Evolutionary conservation across 2,888 invertebrate species (phyloP).

Genomic region (Limenitis camilla): DNA sequence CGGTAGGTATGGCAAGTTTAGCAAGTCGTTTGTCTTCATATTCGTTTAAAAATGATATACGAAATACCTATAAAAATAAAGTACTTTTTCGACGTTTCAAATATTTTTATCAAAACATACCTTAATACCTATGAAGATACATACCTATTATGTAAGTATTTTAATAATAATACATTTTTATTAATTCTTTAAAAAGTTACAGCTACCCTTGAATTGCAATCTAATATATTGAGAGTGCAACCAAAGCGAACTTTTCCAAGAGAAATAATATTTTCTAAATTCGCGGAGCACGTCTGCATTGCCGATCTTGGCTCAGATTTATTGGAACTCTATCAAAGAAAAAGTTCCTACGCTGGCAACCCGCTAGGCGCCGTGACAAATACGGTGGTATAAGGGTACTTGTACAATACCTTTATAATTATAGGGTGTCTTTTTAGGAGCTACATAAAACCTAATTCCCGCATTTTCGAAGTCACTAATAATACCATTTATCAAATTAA

Average conservation of each 20-base stretch:
- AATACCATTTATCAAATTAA: too few relatives aligned
- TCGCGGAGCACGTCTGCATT: constrained; percentile 44
- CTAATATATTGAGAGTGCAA: constrained; percentile 13
- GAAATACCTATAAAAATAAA: too few relatives aligned
- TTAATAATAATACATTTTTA: too few relatives aligned
- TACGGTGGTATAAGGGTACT: constrained; percentile 28
- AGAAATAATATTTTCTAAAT: constrained; percentile 37
- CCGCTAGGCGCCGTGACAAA: constrained; percentile 50
- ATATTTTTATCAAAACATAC: too few relatives aligned
- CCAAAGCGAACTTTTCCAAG: constrained; percentile 16
- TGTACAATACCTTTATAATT: constrained; percentile 25
- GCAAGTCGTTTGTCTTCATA: constrained; percentile 11
- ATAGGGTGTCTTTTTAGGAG: not conserved
- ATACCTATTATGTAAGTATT: too few relatives aligned
- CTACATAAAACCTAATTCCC: not conserved
- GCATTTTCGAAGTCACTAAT: too few relatives aligned
- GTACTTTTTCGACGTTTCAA: too few relatives aligned
- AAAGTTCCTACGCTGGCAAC: constrained; percentile 59
- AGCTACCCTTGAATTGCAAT: not conserved
- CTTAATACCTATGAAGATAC: too few relatives aligned
- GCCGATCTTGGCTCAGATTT: constrained; percentile 55
- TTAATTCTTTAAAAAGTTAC: too few relatives aligned
- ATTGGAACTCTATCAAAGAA: constrained; percentile 69
- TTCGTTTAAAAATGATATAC: constrained; percentile 7
- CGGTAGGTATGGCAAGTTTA: constrained; percentile 21